These are phyloP conservation scores for Syrista parreyssii DNA, from an alignment of 2,888 invertebrate species.

Conservation along the genomic window DNA sequence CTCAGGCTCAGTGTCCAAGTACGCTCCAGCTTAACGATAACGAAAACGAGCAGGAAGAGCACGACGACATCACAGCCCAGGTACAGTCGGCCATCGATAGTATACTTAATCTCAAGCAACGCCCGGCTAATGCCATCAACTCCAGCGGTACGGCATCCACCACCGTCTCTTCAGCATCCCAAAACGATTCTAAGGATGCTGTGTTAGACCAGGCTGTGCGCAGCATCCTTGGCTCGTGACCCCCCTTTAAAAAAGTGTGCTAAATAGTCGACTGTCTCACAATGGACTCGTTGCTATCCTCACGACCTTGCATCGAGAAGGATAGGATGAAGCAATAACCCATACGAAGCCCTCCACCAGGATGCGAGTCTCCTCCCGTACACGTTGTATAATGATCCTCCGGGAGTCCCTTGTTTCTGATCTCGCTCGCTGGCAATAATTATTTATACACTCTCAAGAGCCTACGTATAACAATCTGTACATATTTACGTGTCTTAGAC, in stretches of 20 bases:
- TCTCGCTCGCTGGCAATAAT: not conserved
- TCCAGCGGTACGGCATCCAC: slow-evolving; percentile 20
- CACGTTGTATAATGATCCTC: not conserved
- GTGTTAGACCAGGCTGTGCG: slow-evolving; percentile 63
- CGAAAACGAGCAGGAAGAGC: slow-evolving; percentile 50
- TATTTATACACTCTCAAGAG: not conserved
- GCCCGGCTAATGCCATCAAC: slow-evolving; percentile 48
- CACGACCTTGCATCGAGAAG: not conserved
- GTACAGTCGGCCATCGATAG: slow-evolving; percentile 85
- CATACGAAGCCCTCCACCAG: not conserved
- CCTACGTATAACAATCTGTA: not conserved
- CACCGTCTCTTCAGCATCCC: slow-evolving; percentile 27
- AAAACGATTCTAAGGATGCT: slow-evolving; percentile 57
- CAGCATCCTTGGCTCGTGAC: slow-evolving; percentile 65
- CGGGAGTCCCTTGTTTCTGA: not conserved
- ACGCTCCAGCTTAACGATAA: slow-evolving; percentile 21
- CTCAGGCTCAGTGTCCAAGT: slow-evolving; percentile 52
- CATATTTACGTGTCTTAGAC: not conserved
- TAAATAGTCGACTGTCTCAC: slow-evolving; percentile 36
- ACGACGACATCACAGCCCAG: slow-evolving; percentile 79
- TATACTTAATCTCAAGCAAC: slow-evolving; percentile 76
- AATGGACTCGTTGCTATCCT: not conserved
- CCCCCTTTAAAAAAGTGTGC: slow-evolving; percentile 64
- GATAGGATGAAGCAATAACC: not conserved
- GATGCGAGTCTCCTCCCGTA: not conserved